Evolutionary conservation across 92 coral and sea anemone genomes (phyloP).

Genomic region (Epizoanthus fatuus): DNA sequence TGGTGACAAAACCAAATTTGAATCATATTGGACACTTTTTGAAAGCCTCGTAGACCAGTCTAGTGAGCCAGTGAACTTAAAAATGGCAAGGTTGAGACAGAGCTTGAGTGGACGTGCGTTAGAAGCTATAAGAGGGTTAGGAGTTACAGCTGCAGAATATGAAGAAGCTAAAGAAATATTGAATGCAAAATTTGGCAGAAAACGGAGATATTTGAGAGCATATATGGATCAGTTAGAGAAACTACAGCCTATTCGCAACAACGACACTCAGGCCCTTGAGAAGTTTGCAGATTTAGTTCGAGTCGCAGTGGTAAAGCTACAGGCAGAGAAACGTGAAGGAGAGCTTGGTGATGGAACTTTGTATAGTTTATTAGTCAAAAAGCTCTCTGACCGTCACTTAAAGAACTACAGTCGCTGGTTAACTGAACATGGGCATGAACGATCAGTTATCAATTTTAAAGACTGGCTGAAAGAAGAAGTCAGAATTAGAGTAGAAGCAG

Average conservation of each 20-base stretch:
- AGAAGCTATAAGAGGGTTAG: conserved; percentile 64
- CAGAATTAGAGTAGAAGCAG: conserved; percentile 58
- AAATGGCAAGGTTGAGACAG: conserved; percentile 75
- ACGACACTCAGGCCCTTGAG: conserved; percentile 41
- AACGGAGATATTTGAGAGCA: conserved; percentile 52
- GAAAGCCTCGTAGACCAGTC: conserved; percentile 60
- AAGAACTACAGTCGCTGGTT: conserved; percentile 73
- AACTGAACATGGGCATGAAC: conserved; percentile 52
- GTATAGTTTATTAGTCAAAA: conserved; percentile 65
- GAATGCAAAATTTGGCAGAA: conserved; percentile 61
- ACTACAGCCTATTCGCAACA: conserved; percentile 36
- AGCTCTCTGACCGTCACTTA: conserved; percentile 61
- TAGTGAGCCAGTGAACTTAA: conserved; percentile 10
- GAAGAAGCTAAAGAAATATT: conserved; percentile 72
- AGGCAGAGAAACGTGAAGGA: conserved; percentile 58
- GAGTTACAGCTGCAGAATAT: conserved; percentile 55
- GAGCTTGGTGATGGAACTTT: conserved; percentile 67
- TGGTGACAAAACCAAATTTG: conserved; percentile 70
- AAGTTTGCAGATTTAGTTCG: conserved; percentile 67
- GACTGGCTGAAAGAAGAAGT: conserved; percentile 75
- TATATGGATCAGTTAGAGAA: conserved; percentile 66
- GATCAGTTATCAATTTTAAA: conserved; percentile 61
- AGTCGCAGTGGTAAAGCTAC: conserved; percentile 65
- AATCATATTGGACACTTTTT: conserved; percentile 73
- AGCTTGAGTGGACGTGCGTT: conserved; percentile 63